Conservation (phyloP, 2,888 invertebrate species). For the Chaitophorus viminalis region DNA sequence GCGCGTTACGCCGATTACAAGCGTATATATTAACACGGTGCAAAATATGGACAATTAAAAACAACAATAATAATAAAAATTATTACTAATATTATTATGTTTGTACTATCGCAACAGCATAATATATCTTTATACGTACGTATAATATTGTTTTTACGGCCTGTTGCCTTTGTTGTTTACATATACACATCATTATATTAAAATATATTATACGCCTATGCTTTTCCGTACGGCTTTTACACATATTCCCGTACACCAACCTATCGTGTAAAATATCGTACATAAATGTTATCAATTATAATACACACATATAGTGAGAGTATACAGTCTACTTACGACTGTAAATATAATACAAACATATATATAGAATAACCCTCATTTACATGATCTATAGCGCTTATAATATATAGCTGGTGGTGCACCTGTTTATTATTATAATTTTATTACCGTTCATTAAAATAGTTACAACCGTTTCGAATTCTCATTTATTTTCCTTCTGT, state of each 20-base stretch:
- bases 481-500: no score
- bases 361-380: no score
- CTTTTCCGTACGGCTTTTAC: not conserved
- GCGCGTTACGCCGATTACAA: conserved; percentile 60
- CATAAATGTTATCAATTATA: not conserved
- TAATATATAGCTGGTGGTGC: no score
- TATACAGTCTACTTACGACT: no score
- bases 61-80: conserved; percentile 41
- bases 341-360: no score
- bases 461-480: no score
- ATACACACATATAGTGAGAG: no score
- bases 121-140: no score
- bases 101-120: conserved; percentile 38
- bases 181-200: no score
- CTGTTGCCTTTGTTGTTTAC: conserved; percentile 47
- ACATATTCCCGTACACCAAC: not conserved
- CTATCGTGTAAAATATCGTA: not conserved
- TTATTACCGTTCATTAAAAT: no score
- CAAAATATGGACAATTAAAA: conserved; percentile 59
- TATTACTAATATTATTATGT: conserved; percentile 41
- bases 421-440: no score
- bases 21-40: conserved; percentile 47
- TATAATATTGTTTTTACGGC: conserved; percentile 58
- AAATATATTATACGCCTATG: not conserved
- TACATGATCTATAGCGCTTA: no score